phyloP scores from a whole-genome alignment of 2,888 invertebrate species.

The Pharmacophagus antenor region DNA sequence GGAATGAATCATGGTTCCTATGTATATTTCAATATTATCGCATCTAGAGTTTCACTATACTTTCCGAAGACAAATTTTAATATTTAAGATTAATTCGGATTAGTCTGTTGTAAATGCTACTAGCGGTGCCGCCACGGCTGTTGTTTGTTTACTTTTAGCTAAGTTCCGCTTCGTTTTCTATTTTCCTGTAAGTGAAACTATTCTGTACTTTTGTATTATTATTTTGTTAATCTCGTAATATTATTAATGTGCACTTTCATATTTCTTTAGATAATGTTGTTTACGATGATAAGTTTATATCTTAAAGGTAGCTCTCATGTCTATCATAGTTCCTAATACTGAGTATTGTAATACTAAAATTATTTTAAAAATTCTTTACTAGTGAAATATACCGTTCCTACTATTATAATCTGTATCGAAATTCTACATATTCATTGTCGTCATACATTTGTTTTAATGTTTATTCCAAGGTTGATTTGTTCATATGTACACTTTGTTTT shows the following conservation, averaged over 20 bases:
- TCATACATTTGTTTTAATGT: constrained; percentile 44
- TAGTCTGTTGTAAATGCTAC: constrained; percentile 78
- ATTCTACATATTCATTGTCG: constrained; percentile 59
- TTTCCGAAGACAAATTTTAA: constrained; percentile 81
- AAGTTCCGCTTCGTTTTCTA: constrained; percentile 44
- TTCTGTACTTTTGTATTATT: constrained; percentile 52
- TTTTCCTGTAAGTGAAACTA: constrained; percentile 41
- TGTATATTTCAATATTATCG: constrained; percentile 82
- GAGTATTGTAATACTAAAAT: constrained; percentile 74
- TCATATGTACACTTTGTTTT: constrained; percentile 31
- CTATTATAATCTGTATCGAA: constrained; percentile 73
- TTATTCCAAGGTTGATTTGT: constrained; percentile 40
- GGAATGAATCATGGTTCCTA: constrained; percentile 82
- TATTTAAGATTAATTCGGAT: constrained; percentile 80
- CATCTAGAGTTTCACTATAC: constrained; percentile 81
- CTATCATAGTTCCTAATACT: constrained; percentile 81
- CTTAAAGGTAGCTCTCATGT: constrained; percentile 74
- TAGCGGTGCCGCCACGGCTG: constrained; percentile 75
- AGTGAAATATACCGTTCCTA: constrained; percentile 80
- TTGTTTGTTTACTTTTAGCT: constrained; percentile 70
- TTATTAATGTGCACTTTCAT: constrained; percentile 52
- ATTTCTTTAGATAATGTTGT: constrained; percentile 54
- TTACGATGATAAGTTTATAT: constrained; percentile 72
- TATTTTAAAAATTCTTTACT: constrained; percentile 79
- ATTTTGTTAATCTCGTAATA: constrained; percentile 62